These are phyloP conservation scores for Ascaphus truei DNA, from an alignment of 2,113 vertebrate species.

Conservation along the genomic window DNA sequence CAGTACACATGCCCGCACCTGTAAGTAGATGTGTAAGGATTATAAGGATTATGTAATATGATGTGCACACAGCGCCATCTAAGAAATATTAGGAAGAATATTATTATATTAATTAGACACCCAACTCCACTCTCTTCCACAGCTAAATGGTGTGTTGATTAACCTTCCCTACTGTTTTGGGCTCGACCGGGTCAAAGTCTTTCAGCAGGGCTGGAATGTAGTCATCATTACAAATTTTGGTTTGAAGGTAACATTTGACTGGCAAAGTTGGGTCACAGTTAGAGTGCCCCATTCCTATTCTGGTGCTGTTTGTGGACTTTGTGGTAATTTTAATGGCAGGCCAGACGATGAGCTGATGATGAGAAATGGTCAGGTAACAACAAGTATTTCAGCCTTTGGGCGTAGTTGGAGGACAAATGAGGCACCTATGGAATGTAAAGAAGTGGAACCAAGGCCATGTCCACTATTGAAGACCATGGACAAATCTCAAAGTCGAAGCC, in stretches of 20 bases:
- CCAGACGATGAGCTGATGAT: conserved; percentile 38
- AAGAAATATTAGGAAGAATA: too few relatives aligned
- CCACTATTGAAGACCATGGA: conserved; percentile 1
- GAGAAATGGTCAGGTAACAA: conserved; percentile 35
- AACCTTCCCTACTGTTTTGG: background rate
- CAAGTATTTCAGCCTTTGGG: conserved; percentile 39
- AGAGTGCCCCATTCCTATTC: conserved; percentile 48
- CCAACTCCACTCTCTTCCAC: too few relatives aligned
- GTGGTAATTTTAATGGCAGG: conserved; percentile 49
- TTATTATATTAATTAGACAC: too few relatives aligned
- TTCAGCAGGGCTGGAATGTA: conserved; percentile 18
- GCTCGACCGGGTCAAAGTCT: background rate
- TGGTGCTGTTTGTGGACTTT: conserved; percentile 47
- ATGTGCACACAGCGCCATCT: too few relatives aligned
- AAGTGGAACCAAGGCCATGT: conserved; percentile 43
- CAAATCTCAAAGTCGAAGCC: background rate
- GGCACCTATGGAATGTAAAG: conserved; percentile 46
- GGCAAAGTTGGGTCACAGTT: conserved; percentile 41
- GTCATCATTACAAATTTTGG: conserved; percentile 44
- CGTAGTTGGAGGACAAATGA: conserved; percentile 53
- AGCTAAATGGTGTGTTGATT: background rate
- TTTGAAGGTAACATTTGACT: conserved; percentile 46
- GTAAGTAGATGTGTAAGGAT: too few relatives aligned
- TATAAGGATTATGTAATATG: too few relatives aligned
- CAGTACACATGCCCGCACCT: too few relatives aligned